phyloP scores from a whole-genome alignment of 2,113 vertebrate species.

The Rhagologus leucostigma region DNA sequence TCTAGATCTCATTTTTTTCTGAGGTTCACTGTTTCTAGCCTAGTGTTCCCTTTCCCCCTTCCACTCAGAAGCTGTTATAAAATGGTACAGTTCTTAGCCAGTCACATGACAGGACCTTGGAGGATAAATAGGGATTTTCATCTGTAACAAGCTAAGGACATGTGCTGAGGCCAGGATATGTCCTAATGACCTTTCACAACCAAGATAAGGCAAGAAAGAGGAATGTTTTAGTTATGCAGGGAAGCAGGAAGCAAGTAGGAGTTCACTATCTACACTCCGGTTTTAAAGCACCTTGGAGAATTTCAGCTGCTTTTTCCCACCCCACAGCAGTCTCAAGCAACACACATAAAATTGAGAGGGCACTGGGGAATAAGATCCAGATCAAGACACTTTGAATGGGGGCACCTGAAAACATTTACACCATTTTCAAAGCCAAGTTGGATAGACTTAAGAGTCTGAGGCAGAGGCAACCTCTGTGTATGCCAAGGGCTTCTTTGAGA shows the following conservation, averaged over 20 bases:
- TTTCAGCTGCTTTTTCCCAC: background rate
- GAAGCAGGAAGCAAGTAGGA: background rate
- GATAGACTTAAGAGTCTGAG: background rate
- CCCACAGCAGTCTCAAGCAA: fast-evolving
- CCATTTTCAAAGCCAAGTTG: background rate
- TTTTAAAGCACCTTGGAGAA: background rate
- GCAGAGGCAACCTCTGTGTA: background rate
- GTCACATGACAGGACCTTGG: background rate
- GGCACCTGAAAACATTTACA: background rate
- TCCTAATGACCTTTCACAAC: background rate
- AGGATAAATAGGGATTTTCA: background rate
- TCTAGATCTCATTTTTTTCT: background rate
- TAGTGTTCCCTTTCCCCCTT: background rate
- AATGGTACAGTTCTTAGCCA: background rate
- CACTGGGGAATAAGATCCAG: background rate
- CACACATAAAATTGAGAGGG: background rate
- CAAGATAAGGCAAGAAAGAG: background rate
- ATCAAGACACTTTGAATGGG: background rate
- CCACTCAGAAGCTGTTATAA: background rate
- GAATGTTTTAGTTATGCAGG: background rate
- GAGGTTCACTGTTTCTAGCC: background rate
- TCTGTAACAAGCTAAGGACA: background rate
- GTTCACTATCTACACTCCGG: background rate
- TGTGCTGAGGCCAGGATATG: background rate
- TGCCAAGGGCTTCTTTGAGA: background rate